Conservation (phyloP, 2,888 invertebrate genomes). For the Chrysolina haemoptera region DNA sequence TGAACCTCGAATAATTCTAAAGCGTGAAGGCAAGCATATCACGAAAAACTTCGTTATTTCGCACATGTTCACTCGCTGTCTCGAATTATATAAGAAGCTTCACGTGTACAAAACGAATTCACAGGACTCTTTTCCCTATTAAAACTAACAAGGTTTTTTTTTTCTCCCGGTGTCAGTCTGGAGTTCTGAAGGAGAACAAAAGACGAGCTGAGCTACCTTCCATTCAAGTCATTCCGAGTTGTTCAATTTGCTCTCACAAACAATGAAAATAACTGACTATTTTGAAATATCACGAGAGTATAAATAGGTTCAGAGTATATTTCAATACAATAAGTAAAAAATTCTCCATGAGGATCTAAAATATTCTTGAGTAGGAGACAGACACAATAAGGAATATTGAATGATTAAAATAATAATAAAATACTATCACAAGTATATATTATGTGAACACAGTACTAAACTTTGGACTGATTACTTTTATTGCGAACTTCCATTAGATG, state of each 20-base stretch:
- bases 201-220: neutral
- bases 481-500: too few species aligned
- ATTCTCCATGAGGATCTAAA: too few species aligned
- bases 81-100: slow-evolving; percentile 21
- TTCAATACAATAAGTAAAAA: too few species aligned
- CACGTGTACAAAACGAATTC: slow-evolving; percentile 28
- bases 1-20: neutral
- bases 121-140: slow-evolving; percentile 11
- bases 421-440: too few species aligned
- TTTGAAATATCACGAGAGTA: too few species aligned
- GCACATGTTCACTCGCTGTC: slow-evolving; percentile 22
- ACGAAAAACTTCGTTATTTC: slow-evolving; percentile 20
- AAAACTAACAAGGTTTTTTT: slow-evolving; percentile 30
- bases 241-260: neutral
- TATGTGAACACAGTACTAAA: too few species aligned
- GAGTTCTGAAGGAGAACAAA: neutral
- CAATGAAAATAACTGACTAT: neutral
- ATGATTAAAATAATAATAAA: too few species aligned
- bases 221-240: neutral
- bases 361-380: too few species aligned
- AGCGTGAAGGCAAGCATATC: neutral
- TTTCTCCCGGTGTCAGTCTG: slow-evolving; percentile 21
- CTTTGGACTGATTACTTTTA: too few species aligned
- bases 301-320: too few species aligned
- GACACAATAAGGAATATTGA: too few species aligned